phyloP scores from a whole-genome alignment of 2,888 invertebrate genomes.

The Elaeidobius kamerunicus region DNA sequence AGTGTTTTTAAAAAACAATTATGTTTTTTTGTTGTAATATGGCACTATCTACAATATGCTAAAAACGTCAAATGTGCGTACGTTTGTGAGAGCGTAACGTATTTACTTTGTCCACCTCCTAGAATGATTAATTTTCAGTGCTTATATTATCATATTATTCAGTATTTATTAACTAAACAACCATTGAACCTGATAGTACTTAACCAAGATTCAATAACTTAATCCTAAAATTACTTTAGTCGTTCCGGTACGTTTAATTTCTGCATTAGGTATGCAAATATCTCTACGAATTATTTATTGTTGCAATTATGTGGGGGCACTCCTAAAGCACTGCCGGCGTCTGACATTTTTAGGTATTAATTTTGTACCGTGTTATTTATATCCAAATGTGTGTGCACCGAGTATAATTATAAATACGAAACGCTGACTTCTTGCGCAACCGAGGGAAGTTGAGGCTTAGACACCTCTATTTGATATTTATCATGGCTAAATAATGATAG shows the following conservation, averaged over 20 bases:
- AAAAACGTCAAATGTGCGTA: too few relatives aligned
- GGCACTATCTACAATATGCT: too few relatives aligned
- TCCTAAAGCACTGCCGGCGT: slow-evolving; percentile 27
- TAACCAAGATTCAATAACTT: too few relatives aligned
- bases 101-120: too few relatives aligned
- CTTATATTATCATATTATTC: too few relatives aligned
- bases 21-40: too few relatives aligned
- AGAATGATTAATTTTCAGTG: too few relatives aligned
- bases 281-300: slow-evolving; percentile 20
- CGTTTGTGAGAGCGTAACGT: too few relatives aligned
- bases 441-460: slow-evolving; percentile 22
- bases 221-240: background rate
- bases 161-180: too few relatives aligned
- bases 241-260: slow-evolving; percentile 5
- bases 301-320: slow-evolving; percentile 25
- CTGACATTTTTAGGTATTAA: slow-evolving; percentile 30
- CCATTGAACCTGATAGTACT: too few relatives aligned
- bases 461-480: slow-evolving; percentile 25
- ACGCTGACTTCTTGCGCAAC: slow-evolving; percentile 21
- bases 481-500: slow-evolving; percentile 22
- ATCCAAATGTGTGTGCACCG: slow-evolving; percentile 12
- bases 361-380: slow-evolving; percentile 25
- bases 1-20: too few relatives aligned
- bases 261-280: slow-evolving; percentile 18
- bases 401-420: slow-evolving; percentile 25